A percentile compares a stretch with the other conserved stretches of the same genome.
phyloP scores from a whole-genome alignment of 2,888 invertebrate genomes.

The Copidosoma aretas region DNA sequence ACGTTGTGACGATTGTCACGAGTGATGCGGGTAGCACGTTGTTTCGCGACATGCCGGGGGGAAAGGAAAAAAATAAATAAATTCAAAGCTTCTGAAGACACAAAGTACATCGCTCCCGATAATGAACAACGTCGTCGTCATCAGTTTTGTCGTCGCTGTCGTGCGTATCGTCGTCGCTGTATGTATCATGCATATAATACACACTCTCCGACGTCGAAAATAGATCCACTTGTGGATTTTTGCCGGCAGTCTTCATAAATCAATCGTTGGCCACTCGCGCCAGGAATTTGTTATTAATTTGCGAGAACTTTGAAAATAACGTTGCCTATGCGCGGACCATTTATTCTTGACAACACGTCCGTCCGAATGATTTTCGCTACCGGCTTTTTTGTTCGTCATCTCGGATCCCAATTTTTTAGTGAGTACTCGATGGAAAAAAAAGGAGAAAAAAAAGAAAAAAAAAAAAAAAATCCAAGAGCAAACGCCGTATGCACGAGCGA shows the following conservation, averaged over 20 bases:
- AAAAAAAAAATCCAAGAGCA: neutral
- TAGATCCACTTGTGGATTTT: conserved; percentile 12
- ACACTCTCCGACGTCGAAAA: conserved; percentile 11
- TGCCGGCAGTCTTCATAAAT: conserved; percentile 20
- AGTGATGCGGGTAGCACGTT: too few relatives aligned
- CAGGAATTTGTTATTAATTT: neutral
- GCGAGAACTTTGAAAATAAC: too few relatives aligned
- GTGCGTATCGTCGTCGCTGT: neutral
- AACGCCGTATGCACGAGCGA: neutral
- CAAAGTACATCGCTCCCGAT: too few relatives aligned
- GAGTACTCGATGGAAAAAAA: neutral
- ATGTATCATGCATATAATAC: too few relatives aligned
- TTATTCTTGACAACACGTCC: too few relatives aligned
- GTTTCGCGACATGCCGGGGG: too few relatives aligned
- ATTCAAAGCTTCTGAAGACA: neutral
- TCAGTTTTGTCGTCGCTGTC: neutral
- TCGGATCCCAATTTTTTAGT: too few relatives aligned
- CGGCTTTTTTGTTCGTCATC: too few relatives aligned
- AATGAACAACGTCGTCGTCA: neutral
- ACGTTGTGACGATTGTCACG: too few relatives aligned
- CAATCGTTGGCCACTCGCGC: conserved; percentile 16
- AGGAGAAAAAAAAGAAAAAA: neutral
- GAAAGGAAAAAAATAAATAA: neutral
- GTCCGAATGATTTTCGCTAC: too few relatives aligned
- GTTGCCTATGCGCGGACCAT: neutral